Evolutionary conservation across 2,797 vertebrate species (phyloP), one percentile per base, ranked within the genome.

Genomic region (Tauraco hartlaubi): DNA sequence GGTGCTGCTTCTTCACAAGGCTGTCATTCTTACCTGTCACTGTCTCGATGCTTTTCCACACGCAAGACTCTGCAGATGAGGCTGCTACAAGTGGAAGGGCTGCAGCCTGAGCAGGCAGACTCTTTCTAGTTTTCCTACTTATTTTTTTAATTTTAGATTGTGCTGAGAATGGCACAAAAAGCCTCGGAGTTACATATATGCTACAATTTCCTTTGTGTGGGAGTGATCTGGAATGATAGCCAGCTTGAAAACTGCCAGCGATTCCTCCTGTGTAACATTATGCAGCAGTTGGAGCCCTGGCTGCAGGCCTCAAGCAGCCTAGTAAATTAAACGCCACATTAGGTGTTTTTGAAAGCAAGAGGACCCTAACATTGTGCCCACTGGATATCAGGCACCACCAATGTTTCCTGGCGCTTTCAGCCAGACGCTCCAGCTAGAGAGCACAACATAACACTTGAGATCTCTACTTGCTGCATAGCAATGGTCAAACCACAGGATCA

Each of bases 201-300:
- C 67, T 95, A 97, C 92, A 77, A 80, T 93, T 96, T 92, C 91
- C 92, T 96, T 94, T 97, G 95, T 91, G 94, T 92, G 88, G 96
- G 93, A 94, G 96, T 87, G 91, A 94, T 95, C 75, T 82, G 88
- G 92, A 97, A 96, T 29, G 77, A 95, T 88, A 80, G 91, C 95
- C 96, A 95, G 87, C 90, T 85, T 93, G 86, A 94, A 93, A 92
- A 88, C 73, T 94, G 90, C 87, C 87, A 97, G 78, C 8, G 9
- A 94, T 95, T 93, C 87, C 90, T 92, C 91, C 89, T 86, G 88
- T 72, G 95, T 94, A 96, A 80, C 48, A 85, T 95, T 96, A 92
- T 71, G 88, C 95, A 96, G 93, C 90, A 94, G 82, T 85, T 92
- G 71, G 90, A 93, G 75, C 74, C 68, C 74, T 95, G 96, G 95